These are phyloP conservation scores for Papilio glaucus DNA, from an alignment of 1,140 invertebrate genomes.

Conservation along the genomic window DNA sequence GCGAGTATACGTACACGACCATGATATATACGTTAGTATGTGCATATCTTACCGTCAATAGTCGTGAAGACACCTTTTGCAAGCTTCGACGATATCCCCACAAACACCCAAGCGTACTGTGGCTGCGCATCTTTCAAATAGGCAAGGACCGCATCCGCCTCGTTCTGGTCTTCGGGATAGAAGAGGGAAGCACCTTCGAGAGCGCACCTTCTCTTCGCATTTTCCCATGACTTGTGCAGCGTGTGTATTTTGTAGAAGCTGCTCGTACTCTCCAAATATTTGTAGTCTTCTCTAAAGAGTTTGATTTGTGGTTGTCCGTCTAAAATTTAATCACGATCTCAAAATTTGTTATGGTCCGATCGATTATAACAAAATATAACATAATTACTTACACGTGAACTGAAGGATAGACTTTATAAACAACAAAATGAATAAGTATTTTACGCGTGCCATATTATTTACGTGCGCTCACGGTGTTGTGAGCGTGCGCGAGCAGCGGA, in stretches of 20 bases:
- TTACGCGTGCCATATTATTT: constrained; percentile 39
- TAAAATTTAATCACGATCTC: constrained; percentile 46
- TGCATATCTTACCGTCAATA: constrained; percentile 44
- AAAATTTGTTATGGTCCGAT: not conserved
- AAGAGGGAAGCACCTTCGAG: constrained; percentile 48
- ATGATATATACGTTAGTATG: constrained; percentile 2
- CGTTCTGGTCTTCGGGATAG: constrained; percentile 43
- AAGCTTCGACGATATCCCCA: constrained; percentile 50
- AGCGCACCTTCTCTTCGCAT: constrained; percentile 45
- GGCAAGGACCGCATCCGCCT: constrained; percentile 39
- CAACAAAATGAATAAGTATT: constrained; percentile 41
- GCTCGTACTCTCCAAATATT: constrained; percentile 44
- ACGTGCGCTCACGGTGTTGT: not conserved
- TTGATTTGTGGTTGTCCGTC: constrained; percentile 51
- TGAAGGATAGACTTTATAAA: constrained; percentile 10
- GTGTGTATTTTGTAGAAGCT: constrained; percentile 61
- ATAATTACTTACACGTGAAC: constrained; percentile 30
- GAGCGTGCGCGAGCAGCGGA: constrained; percentile 10
- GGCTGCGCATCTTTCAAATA: constrained; percentile 42
- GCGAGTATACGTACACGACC: not conserved
- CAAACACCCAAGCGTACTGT: constrained; percentile 40
- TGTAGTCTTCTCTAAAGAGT: constrained; percentile 57
- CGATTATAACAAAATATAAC: not conserved
- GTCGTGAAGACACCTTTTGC: constrained; percentile 54
- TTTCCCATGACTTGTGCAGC: constrained; percentile 48